Percentiles rank a stretch among this genome's conserved stretches.
phyloP scores from a whole-genome alignment of 30 jellyfish, hydroid and myxozoan genomes.

The Haliclystus octoradiatus region DNA sequence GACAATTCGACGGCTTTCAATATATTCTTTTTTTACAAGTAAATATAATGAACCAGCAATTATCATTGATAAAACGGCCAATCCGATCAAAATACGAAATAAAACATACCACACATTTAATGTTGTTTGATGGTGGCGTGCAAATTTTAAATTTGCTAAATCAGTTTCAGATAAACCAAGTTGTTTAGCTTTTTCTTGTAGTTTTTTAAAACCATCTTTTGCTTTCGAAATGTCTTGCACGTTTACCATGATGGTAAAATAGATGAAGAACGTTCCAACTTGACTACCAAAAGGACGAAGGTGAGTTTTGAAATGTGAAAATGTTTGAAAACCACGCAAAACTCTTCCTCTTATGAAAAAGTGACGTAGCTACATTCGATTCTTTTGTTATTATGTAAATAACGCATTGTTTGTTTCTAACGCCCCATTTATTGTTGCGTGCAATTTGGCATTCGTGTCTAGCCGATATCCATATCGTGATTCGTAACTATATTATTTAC shows the following conservation, averaged over 20 bases:
- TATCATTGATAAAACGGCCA: constrained; percentile 6
- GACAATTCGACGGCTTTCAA: constrained; percentile 30
- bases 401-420: background rate
- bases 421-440: too few relatives aligned
- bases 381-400: background rate
- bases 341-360: background rate
- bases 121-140: constrained; percentile 42
- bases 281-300: background rate
- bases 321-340: background rate
- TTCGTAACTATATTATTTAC: too few relatives aligned
- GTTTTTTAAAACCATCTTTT: constrained; percentile 42
- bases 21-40: constrained; percentile 9
- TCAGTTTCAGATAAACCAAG: constrained; percentile 45
- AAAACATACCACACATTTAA: constrained; percentile 10
- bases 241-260: background rate
- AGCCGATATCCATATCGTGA: too few relatives aligned
- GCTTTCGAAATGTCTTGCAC: constrained; percentile 22
- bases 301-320: background rate
- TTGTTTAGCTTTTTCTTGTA: constrained; percentile 51
- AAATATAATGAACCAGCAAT: constrained; percentile 25
- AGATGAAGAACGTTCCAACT: too few relatives aligned
- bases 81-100: constrained; percentile 2
- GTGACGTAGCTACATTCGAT: constrained; percentile 1
- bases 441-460: too few relatives aligned
- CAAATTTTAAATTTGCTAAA: constrained; percentile 24